These are phyloP conservation scores for Plutomurus gul DNA, from an alignment of 1,140 invertebrate genomes.

Conservation along the genomic window DNA sequence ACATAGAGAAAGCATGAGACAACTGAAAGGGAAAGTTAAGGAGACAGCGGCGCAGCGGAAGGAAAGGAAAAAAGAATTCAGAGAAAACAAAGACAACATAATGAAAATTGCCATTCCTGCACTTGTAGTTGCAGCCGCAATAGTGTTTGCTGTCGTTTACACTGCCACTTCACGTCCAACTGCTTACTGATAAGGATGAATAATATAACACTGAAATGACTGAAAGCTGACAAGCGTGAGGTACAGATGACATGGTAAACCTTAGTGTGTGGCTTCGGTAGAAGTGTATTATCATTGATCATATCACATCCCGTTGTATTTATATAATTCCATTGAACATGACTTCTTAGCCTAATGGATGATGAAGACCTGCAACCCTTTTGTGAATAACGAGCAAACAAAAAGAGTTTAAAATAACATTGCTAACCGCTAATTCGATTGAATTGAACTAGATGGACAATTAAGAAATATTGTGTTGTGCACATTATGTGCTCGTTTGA, in stretches of 20 bases:
- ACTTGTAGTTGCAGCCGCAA: slow-evolving; percentile 67
- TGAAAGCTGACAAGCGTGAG: neutral
- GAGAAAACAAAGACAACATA: slow-evolving; percentile 74
- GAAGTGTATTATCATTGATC: no score
- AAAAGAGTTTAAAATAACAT: no score
- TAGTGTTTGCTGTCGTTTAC: slow-evolving; percentile 78
- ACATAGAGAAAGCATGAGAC: slow-evolving; percentile 61
- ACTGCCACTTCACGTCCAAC: slow-evolving; percentile 55
- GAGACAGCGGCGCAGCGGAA: slow-evolving; percentile 81
- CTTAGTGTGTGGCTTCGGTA: neutral
- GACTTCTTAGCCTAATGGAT: no score
- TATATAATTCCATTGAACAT: no score
- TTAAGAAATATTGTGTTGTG: no score
- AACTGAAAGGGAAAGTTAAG: slow-evolving; percentile 78
- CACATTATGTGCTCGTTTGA: no score
- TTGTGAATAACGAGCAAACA: no score
- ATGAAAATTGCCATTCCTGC: slow-evolving; percentile 76
- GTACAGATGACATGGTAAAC: neutral
- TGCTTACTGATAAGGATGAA: slow-evolving; percentile 38
- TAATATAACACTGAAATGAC: neutral
- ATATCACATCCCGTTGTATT: no score
- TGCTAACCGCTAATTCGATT: no score
- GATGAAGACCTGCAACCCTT: no score
- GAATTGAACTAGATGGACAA: no score
- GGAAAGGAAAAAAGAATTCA: slow-evolving; percentile 78